phyloP scores from a whole-genome alignment of 92 coral and sea anemone genomes.

The Heteractis magnifica region DNA sequence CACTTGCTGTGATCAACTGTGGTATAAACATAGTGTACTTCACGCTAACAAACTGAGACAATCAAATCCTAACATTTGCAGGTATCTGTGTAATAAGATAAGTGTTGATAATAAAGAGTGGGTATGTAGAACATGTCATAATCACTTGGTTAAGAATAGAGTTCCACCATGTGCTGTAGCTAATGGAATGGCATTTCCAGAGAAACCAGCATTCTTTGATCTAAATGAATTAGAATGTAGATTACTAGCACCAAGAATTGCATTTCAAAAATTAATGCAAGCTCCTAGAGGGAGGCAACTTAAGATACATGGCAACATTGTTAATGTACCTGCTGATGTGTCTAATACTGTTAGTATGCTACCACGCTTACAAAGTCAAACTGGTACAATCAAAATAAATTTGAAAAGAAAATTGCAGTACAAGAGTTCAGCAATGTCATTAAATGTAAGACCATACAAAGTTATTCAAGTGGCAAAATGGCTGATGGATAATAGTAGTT shows the following conservation, averaged over 20 bases:
- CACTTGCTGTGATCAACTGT: slow-evolving; percentile 44
- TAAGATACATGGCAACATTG: no score
- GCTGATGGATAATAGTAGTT: background rate
- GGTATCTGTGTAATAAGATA: slow-evolving; percentile 25
- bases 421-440: background rate
- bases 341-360: background rate
- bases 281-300: no score
- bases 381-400: background rate
- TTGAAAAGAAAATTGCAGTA: background rate
- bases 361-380: background rate
- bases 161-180: background rate
- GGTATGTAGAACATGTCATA: no score
- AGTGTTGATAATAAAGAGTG: slow-evolving; percentile 20
- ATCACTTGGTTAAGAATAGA: no score
- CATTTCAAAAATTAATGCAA: no score
- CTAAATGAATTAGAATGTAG: no score
- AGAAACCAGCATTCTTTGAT: slow-evolving; percentile 17
- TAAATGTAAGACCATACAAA: background rate
- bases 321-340: no score
- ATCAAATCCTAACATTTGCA: slow-evolving; percentile 18
- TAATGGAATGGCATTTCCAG: slow-evolving; percentile 34
- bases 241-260: no score
- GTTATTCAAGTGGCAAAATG: background rate
- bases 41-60: slow-evolving; percentile 24
- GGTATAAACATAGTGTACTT: slow-evolving; percentile 42